Conservation (phyloP, 1,140 invertebrate genomes). For the Apis laboriosa region DNA sequence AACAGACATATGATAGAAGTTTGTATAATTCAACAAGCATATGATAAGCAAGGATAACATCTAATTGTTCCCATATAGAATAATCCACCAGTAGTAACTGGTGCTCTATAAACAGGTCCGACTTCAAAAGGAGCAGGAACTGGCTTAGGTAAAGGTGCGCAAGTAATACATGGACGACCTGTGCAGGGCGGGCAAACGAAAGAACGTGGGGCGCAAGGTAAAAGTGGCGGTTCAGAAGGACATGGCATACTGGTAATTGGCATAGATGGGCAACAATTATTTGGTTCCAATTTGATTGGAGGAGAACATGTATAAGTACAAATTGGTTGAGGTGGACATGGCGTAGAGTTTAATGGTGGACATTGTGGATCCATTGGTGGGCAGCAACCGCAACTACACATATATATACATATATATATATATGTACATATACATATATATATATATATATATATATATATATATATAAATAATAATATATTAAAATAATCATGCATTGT, state of each 20-base stretch:
- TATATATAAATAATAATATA: too few relatives aligned
- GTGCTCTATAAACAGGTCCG: slow-evolving; percentile 30
- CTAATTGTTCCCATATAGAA: slow-evolving; percentile 38
- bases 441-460: too few relatives aligned
- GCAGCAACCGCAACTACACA: slow-evolving; percentile 24
- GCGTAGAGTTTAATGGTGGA: background rate
- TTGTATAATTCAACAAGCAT: background rate
- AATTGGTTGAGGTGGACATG: background rate
- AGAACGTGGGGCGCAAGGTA: slow-evolving; percentile 38
- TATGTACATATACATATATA: too few relatives aligned
- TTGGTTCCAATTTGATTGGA: background rate
- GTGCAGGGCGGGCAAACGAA: slow-evolving; percentile 48
- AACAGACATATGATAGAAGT: too few relatives aligned
- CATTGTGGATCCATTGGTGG: slow-evolving; percentile 32
- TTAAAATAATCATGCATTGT: background rate
- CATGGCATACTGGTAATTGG: slow-evolving; percentile 21
- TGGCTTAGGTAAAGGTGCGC: slow-evolving; percentile 44
- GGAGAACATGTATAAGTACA: background rate
- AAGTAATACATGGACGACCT: slow-evolving; percentile 38
- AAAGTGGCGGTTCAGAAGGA: background rate
- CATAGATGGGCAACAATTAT: background rate
- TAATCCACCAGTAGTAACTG: slow-evolving; percentile 42
- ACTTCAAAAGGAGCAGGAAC: slow-evolving; percentile 42
- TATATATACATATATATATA: background rate
- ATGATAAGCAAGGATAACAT: slow-evolving; percentile 24